These are phyloP conservation scores for Magallana ariakensis DNA, from an alignment of 1,140 invertebrate species.

Conservation along the genomic window DNA sequence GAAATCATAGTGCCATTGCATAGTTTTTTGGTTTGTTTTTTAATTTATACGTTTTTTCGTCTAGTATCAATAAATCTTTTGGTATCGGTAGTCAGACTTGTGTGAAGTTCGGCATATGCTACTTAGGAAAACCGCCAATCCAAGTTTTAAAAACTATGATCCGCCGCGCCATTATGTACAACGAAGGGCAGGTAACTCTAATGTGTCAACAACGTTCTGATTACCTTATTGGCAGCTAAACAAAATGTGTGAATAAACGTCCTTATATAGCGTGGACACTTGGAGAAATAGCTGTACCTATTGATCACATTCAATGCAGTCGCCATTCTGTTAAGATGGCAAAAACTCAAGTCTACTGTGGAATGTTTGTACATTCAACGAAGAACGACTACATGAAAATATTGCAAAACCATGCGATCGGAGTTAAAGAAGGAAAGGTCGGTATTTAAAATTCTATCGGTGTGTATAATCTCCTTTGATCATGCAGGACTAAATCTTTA, in stretches of 20 bases:
- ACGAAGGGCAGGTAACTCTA: constrained; percentile 10
- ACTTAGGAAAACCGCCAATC: too few relatives aligned
- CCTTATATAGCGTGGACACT: background rate
- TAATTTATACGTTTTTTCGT: too few relatives aligned
- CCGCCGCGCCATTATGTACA: background rate
- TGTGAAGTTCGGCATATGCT: too few relatives aligned
- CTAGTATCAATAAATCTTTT: too few relatives aligned
- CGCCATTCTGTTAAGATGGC: background rate
- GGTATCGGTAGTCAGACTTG: too few relatives aligned
- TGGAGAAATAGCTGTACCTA: too few relatives aligned
- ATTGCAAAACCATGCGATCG: constrained; percentile 54
- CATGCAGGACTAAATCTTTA: too few relatives aligned
- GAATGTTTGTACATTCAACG: constrained; percentile 62
- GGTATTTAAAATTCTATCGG: background rate
- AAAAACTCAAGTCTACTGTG: constrained; percentile 48
- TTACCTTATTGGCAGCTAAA: background rate
- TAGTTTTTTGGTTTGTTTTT: too few relatives aligned
- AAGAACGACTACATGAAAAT: constrained; percentile 22
- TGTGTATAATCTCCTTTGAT: too few relatives aligned
- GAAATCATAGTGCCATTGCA: too few relatives aligned
- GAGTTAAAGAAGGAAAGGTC: constrained; percentile 62
- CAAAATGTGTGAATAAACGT: background rate
- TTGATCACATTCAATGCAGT: background rate
- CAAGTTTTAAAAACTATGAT: background rate
- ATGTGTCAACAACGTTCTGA: background rate